These are phyloP conservation scores for Drosophila aff. DNA, from an alignment of 1,140 invertebrate species.

Conservation along the genomic window DNA sequence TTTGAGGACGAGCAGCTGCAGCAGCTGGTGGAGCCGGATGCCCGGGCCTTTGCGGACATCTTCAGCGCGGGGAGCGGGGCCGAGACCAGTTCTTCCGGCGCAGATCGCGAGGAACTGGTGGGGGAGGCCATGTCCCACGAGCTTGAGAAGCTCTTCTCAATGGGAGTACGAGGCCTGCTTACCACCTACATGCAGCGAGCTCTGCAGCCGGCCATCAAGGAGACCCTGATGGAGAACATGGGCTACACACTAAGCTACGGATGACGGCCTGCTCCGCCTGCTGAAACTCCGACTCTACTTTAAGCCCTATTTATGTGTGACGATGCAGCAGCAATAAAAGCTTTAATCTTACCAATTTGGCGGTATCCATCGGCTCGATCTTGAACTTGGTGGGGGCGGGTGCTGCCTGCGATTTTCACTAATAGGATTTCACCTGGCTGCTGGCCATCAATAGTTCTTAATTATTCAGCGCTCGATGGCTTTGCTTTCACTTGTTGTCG, in stretches of 20 bases:
- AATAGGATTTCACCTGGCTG: constrained; percentile 66
- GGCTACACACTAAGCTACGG: constrained; percentile 94
- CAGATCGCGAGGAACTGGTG: constrained; percentile 71
- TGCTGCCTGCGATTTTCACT: constrained; percentile 48
- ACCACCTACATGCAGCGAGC: constrained; percentile 93
- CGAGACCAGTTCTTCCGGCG: background rate
- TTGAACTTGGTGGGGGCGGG: constrained; percentile 50
- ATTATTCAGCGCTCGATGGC: constrained; percentile 67
- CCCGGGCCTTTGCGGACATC: constrained; percentile 78
- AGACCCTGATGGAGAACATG: constrained; percentile 93
- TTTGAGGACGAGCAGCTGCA: constrained; percentile 77
- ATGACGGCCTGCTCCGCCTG: constrained; percentile 28
- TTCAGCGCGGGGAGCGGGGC: constrained; percentile 39
- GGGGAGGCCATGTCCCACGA: constrained; percentile 89
- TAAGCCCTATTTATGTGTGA: constrained; percentile 50
- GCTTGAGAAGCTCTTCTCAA: constrained; percentile 93
- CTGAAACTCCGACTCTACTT: background rate
- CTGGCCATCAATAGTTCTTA: constrained; percentile 70
- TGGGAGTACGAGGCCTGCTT: constrained; percentile 91
- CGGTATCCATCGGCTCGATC: constrained; percentile 68
- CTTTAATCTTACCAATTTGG: constrained; percentile 78
- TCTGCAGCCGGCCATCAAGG: constrained; percentile 92
- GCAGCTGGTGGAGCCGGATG: constrained; percentile 76
- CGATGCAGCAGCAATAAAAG: constrained; percentile 63
- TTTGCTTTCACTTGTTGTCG: constrained; percentile 52